Evolutionary conservation across 1,140 invertebrate species (phyloP), one percentile per base, ranked within the genome.

Genomic region (Aphelinus atriplicis): DNA sequence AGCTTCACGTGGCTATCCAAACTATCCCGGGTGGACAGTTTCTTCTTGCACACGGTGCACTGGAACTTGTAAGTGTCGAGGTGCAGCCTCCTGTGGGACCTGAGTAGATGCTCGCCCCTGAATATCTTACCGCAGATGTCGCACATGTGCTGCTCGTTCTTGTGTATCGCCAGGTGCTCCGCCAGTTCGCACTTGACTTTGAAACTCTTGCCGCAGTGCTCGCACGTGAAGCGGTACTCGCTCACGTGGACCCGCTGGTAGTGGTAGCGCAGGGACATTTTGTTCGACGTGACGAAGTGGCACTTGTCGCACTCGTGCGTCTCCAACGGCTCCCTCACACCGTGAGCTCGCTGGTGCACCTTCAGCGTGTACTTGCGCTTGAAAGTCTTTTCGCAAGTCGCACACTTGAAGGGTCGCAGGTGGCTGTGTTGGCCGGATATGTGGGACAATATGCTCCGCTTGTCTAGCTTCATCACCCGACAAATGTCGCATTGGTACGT

Each of bases 171-270:
- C 51, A 89, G 80, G 56, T 90, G 89, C 79, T 89, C 86, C 61
- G 85, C 80, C 3, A 89, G 84, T 45, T 89, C 80, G 0, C 83
- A 83, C 9, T 85, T 84, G 9, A 88, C 85, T 7, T 88, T 86
- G 81, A 92, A 93, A 4, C 87, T 86, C 55, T 91, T 85, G 0
- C 90, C 89, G 78, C 92, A 93, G 3, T 91, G 87, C 62, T 91
- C 90, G 81, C 93, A 94, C 53, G 89, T 88, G 46, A 75, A 69
- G 0, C 60, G 66, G 7, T 43, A 64, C 7, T 70, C 67, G 26
- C 56, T 64, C 4, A 45, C 55, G 45, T 75, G 67, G 9, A 70
- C 43, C 0, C 66, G 48, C 7, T 68, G 62, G 7, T 53, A n/a
- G n/a, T 74, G 65, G n/a, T 48, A 61, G 0, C 45, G 45, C 1